Percentiles rank a stretch among this genome's conserved stretches.
phyloP scores from a whole-genome alignment of 2,113 vertebrate genomes.

The Equus przewalskii region DNA sequence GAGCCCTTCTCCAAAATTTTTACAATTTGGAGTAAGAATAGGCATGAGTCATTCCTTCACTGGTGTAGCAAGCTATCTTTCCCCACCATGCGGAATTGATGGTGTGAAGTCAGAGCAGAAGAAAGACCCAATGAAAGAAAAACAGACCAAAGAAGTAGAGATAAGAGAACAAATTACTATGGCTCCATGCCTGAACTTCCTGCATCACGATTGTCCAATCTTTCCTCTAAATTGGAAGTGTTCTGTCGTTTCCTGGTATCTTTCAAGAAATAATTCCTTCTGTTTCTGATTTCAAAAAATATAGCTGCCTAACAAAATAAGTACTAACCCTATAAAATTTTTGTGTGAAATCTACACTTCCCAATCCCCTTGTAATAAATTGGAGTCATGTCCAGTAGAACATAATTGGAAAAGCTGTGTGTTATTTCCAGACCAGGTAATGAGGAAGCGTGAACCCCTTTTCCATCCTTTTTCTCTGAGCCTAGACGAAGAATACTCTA shows the following conservation, averaged over 20 bases:
- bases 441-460: background rate
- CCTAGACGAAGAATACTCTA: background rate
- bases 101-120: background rate
- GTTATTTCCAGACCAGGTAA: background rate
- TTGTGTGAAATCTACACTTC: background rate
- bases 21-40: background rate
- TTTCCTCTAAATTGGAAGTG: background rate
- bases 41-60: background rate
- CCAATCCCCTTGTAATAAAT: background rate
- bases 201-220: background rate
- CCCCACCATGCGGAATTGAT: background rate
- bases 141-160: background rate
- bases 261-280: background rate
- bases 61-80: background rate
- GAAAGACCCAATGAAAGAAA: background rate
- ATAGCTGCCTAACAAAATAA: background rate
- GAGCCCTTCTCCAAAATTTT: background rate
- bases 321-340: background rate
- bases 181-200: background rate
- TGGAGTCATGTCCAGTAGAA: background rate
- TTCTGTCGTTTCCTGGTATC: background rate
- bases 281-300: background rate
- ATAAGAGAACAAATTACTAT: background rate
- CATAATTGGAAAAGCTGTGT: background rate
- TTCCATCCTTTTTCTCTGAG: background rate